Conservation (phyloP, 2,888 invertebrate species). For the Leptogaster cylindrica region DNA sequence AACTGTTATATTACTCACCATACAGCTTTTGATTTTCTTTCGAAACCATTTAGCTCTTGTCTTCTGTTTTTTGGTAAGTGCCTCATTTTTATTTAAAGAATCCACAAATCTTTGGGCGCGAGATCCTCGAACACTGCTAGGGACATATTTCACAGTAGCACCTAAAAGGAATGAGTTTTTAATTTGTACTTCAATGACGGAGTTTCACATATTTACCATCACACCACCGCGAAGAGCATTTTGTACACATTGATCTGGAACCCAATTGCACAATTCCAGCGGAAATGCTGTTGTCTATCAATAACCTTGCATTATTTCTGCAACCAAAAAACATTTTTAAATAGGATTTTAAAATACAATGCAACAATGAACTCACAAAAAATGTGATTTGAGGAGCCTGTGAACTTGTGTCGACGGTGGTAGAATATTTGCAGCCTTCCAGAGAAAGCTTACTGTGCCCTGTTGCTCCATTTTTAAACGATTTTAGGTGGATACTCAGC, state of each 20-base stretch:
- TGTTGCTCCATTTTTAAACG: not conserved
- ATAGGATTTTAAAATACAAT: not conserved
- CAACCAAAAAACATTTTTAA: not conserved
- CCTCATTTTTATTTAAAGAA: conserved; percentile 1
- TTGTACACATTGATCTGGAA: conserved; percentile 42
- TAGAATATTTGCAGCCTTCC: conserved; percentile 40
- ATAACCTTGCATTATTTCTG: not conserved
- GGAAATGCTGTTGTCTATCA: not conserved
- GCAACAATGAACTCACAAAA: conserved; percentile 39
- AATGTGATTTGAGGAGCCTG: conserved; percentile 44
- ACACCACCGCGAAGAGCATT: conserved; percentile 46
- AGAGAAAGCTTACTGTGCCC: conserved; percentile 25
- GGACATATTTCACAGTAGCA: conserved; percentile 16
- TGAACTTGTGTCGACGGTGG: conserved; percentile 19
- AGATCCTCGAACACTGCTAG: not conserved
- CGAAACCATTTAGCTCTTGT: conserved; percentile 40
- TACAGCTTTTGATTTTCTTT: not conserved
- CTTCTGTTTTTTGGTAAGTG: conserved; percentile 31
- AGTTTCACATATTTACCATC: conserved; percentile 45
- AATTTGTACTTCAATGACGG: too few species aligned
- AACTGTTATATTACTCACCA: conserved; percentile 23
- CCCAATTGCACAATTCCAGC: conserved; percentile 34
- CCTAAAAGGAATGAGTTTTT: too few species aligned
- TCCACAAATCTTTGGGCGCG: conserved; percentile 32
- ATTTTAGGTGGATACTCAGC: not conserved